Base-by-base conservation (phyloP, 2,797 vertebrate species). In the Molossus alvarezi region DNA sequence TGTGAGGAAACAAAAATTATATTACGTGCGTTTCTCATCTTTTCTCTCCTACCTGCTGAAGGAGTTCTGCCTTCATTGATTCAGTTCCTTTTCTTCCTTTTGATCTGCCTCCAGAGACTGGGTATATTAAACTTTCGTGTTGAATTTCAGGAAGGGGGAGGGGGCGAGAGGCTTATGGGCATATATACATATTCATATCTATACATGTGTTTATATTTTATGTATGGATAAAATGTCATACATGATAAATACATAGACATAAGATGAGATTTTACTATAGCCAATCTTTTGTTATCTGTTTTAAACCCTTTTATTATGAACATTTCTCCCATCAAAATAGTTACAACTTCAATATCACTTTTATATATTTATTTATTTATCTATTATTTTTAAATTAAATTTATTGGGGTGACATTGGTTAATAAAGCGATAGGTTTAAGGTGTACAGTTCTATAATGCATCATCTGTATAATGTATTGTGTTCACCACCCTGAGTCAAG, bases 251-350 rank as follows among this genome's bases (percentile, higher is more conserved):
- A 65, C 13, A 58, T 45, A 55, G 27, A 53, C 10, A 57, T 73
- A 87, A 88, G 90, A 89, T 67, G 18, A 14, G 13, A 18, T 55
- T 51, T 45, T 79, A 9, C 18, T 5, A 81, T 67, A 75, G 20
- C 81, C 91, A 65, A 81, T 64, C 29, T 79, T 76, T 69, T 64
- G 65, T 18, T 33, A 33, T 33, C 58, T 51, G 5, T 64, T 81
- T 83, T 45, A 86, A 89, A 64, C 9, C 25, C 45, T 91, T 88
- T 88, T 81, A 60, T 72, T 82, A 1, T 79, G 64, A 96, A 94
- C 5, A 37, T 92, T 95, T 57, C 18, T 55, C 21, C 9, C 86
- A 25, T 79, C 45, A 72, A 92, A 94, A 75, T 41, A n/a, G 51
- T 90, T 82, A 64, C 88, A 96, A 83, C 11, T 67, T 9, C 0